Evolutionary conservation across 2,888 invertebrate genomes (phyloP), one percentile per base, ranked within the genome.

Genomic region (Apodemia mormo): DNA sequence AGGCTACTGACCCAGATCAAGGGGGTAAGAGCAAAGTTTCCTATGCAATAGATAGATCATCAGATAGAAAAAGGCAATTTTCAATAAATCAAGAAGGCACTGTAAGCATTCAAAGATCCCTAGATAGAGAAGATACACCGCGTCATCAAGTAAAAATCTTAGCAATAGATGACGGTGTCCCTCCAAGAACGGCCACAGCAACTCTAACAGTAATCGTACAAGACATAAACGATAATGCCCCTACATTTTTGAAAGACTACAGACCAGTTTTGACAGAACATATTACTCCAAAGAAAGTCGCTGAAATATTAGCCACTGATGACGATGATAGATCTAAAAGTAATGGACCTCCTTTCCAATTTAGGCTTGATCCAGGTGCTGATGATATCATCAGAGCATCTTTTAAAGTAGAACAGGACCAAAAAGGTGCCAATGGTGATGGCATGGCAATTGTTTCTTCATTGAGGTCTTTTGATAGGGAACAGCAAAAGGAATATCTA

Each of bases 401-500:
- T 40, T 98, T 99, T 89, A 98, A 97, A 94, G 98, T 99, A 69
- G 98, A 98, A 88, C 99, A 99, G 92, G 98, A 98, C 94, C 98
- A 97, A 90, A 98, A 98, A 95, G 98, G 98, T 76, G 98, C 98
- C 67, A 98, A 98, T 82, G 98, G 98, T 66, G 98, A 99, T 85
- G 99, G 99, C 58, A 98, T 98, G 96, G 99, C 99, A 67, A 97
- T 98, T 68, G 97, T 99, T n/a, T 97, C 97, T 2, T 98, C 99
- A 0, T 94, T 98, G 52, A 94, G 97, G 74, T 97, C 97, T 12
- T 99, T 99, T 88, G 98, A 99, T 84, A 95, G 99, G 74, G 99
- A 99, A 89, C 97, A 97, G 82, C 97, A 98, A 85, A 99, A 99
- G 85, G 98, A 98, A 88, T 98, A 98, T 85, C 95, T 98, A 79